Evolutionary conservation across 2,113 vertebrate genomes (phyloP).

Genomic region (Aegotheles bennettii): DNA sequence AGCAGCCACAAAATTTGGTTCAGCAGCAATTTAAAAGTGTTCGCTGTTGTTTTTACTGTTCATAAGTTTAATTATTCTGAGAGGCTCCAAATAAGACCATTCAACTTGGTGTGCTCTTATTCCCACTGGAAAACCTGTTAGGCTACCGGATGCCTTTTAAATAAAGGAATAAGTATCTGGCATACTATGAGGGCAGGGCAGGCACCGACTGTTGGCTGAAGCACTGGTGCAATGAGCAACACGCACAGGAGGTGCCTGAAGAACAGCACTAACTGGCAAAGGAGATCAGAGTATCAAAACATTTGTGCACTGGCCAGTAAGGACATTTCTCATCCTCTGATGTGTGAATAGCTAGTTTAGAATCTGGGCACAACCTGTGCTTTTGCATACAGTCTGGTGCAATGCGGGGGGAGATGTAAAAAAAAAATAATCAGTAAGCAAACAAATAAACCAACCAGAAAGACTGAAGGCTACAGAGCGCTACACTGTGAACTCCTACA

Average conservation of each 20-base stretch:
- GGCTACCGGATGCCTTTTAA: neutral
- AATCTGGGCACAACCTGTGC: neutral
- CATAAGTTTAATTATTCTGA: fast-evolving
- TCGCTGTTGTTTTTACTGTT: neutral
- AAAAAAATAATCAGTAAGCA: neutral
- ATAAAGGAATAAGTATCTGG: neutral
- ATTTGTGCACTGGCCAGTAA: neutral
- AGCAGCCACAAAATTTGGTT: neutral
- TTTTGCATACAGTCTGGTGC: neutral
- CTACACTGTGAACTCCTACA: slow-evolving; percentile 44
- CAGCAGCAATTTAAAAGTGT: neutral
- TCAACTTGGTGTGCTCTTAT: neutral
- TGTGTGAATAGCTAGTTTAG: neutral
- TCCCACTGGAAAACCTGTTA: neutral
- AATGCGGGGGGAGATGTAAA: neutral
- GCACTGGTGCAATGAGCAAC: neutral
- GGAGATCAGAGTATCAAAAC: neutral
- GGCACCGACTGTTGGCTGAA: neutral
- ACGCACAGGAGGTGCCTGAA: neutral
- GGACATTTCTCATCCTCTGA: neutral
- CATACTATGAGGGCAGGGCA: neutral
- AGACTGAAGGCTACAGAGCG: neutral
- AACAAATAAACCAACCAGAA: slow-evolving; percentile 31
- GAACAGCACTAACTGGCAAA: neutral
- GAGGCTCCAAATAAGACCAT: neutral